These are phyloP conservation scores for Coenobita brevimanus DNA, from an alignment of 1,140 invertebrate species.

Conservation along the genomic window DNA sequence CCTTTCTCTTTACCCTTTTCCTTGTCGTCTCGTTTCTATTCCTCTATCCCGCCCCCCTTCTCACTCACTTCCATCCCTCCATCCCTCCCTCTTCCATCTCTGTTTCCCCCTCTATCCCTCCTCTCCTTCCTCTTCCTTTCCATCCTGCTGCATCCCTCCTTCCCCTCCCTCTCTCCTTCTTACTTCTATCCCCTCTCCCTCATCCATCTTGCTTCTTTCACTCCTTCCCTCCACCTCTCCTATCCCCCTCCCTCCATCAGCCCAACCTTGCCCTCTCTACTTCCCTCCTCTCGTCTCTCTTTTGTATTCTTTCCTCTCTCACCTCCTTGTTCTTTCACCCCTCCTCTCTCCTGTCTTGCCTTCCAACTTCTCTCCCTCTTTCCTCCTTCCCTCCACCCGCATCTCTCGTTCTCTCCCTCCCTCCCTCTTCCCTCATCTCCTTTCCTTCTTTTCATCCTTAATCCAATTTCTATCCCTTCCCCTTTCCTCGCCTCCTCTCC, in stretches of 20 bases:
- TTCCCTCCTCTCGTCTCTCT: not conserved
- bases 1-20: not conserved
- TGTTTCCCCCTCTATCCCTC: not conserved
- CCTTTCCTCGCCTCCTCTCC: not conserved
- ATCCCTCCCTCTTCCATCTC: not conserved
- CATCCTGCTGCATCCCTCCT: not conserved
- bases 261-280: not conserved
- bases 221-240: too few relatives aligned
- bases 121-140: not conserved
- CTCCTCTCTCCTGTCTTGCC: too few relatives aligned
- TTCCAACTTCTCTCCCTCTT: too few relatives aligned
- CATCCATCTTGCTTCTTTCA: too few relatives aligned
- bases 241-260: not conserved
- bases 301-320: too few relatives aligned
- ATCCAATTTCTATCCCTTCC: not conserved
- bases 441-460: not conserved
- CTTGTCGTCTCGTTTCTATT: not conserved
- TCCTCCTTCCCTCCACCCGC: not conserved
- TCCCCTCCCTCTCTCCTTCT: too few relatives aligned
- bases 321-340: too few relatives aligned
- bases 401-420: not conserved
- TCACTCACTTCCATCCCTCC: too few relatives aligned
- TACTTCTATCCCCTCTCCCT: too few relatives aligned
- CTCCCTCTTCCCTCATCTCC: not conserved
- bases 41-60: too few relatives aligned